Evolutionary conservation across 2,888 invertebrate genomes (phyloP).

Genomic region (Melolontha melolontha): DNA sequence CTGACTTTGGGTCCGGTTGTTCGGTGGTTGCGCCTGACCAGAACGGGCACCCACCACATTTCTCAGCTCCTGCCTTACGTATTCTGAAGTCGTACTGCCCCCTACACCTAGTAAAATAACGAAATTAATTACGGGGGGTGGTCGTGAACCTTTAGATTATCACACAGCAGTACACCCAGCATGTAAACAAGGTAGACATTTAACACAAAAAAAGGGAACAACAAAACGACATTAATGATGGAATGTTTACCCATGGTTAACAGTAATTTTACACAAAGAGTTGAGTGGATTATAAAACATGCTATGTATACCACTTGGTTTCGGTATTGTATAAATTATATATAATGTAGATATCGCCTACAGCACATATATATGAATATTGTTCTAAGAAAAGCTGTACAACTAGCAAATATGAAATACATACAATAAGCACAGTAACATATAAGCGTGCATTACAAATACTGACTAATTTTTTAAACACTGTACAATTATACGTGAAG

Average conservation of each 20-base stretch:
- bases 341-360: conserved; percentile 6
- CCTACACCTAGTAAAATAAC: conserved; percentile 64
- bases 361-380: conserved; percentile 18
- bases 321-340: conserved; percentile 4
- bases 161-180: conserved; percentile 31
- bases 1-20: conserved; percentile 48
- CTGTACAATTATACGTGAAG: too few relatives aligned
- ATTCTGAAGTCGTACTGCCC: conserved; percentile 77
- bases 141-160: not conserved
- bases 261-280: conserved; percentile 1
- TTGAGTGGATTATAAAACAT: conserved; percentile 11
- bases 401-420: conserved; percentile 52
- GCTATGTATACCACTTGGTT: conserved; percentile 29
- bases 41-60: conserved; percentile 90
- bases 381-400: conserved; percentile 50
- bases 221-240: not conserved
- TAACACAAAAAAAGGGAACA: conserved; percentile 5
- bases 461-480: not conserved
- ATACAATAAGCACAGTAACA: conserved; percentile 35
- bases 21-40: conserved; percentile 64
- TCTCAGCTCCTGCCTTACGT: conserved; percentile 90
- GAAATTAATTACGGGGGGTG: not conserved
- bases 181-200: conserved; percentile 15
- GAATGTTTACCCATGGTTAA: not conserved
- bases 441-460: conserved; percentile 31